Conservation (phyloP, 2,888 invertebrate genomes). For the Doris montereyensis region DNA sequence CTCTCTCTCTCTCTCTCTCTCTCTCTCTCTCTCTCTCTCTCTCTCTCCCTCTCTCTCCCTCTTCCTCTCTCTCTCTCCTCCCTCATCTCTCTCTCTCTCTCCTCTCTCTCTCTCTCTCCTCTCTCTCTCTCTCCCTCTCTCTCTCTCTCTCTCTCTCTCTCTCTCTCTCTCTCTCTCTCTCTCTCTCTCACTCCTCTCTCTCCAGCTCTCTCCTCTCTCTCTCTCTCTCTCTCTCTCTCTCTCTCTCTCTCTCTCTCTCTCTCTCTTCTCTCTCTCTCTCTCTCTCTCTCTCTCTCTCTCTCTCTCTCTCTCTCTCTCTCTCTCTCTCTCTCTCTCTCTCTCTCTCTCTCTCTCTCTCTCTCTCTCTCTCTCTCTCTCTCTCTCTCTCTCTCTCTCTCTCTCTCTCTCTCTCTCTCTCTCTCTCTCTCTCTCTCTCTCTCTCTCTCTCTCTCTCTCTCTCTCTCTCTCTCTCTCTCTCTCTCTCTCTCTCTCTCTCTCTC, state of each 20-base stretch:
- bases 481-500: neutral
- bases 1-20: neutral
- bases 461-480: slow-evolving; percentile 11
- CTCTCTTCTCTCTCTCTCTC: slow-evolving; percentile 15
- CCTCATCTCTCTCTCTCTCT: neutral
- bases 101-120: neutral
- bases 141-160: neutral
- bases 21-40: slow-evolving; percentile 2
- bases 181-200: neutral
- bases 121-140: neutral
- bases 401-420: neutral
- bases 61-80: neutral
- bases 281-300: slow-evolving; percentile 7
- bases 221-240: neutral
- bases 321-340: slow-evolving; percentile 6
- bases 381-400: slow-evolving; percentile 14
- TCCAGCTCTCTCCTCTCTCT: neutral
- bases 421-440: slow-evolving; percentile 3
- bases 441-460: neutral
- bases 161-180: neutral
- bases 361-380: slow-evolving; percentile 11
- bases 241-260: slow-evolving; percentile 2
- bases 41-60: neutral
- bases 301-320: neutral
- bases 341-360: slow-evolving; percentile 10